A percentile compares a stretch with the other conserved stretches of the same genome.
These are phyloP conservation scores for Montipora efflorescens DNA, from an alignment of 64 coral and sea anemone species.

Conservation along the genomic window DNA sequence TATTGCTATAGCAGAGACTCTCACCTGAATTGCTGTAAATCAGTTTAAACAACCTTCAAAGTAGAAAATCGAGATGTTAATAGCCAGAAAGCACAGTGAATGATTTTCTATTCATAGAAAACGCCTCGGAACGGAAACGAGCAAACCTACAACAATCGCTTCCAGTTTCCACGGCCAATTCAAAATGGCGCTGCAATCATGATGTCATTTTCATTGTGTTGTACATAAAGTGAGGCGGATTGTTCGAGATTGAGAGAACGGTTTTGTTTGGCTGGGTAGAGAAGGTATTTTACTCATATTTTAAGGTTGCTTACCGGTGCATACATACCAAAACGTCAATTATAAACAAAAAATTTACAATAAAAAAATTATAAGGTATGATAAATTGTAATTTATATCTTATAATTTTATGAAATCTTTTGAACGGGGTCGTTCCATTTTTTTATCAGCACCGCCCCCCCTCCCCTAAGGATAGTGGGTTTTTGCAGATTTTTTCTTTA, in stretches of 20 bases:
- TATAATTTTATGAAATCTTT: too few relatives aligned
- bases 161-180: constrained; percentile 36
- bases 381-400: too few relatives aligned
- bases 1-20: neutral
- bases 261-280: too few relatives aligned
- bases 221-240: neutral
- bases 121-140: constrained; percentile 18
- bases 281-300: too few relatives aligned
- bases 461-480: too few relatives aligned
- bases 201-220: constrained; percentile 7
- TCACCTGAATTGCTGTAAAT: constrained; percentile 12
- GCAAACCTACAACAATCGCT: neutral
- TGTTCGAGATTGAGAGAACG: too few relatives aligned
- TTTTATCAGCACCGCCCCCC: too few relatives aligned
- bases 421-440: too few relatives aligned
- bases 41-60: neutral
- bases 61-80: neutral
- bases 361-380: too few relatives aligned
- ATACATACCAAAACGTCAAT: neutral
- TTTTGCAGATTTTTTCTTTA: too few relatives aligned
- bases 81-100: neutral
- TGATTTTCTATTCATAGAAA: neutral
- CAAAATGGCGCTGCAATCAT: constrained; percentile 19
- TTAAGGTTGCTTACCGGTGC: too few relatives aligned
- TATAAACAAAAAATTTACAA: too few relatives aligned